Evolutionary conservation across 1,140 invertebrate species (phyloP), one percentile per base, ranked within the genome.

Genomic region (Meteorus sp.): DNA sequence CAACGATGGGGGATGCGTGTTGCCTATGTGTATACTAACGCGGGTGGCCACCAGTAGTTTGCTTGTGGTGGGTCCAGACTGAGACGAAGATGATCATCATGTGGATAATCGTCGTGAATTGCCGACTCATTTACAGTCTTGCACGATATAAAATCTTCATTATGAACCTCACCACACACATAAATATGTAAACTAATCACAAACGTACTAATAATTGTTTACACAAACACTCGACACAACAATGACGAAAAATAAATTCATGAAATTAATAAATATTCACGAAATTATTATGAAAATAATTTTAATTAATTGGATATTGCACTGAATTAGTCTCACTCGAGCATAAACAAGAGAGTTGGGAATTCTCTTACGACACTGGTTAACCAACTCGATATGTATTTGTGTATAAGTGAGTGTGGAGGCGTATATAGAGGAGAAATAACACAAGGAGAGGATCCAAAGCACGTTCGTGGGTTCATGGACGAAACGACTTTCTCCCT

Each of bases 401-500:
- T n/a, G n/a, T n/a, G n/a, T n/a, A n/a, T n/a, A n/a, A n/a, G n/a
- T n/a, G n/a, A n/a, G n/a, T 45, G 25, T 56, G 25, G 43, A 45
- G 25, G 27, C 29, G 47, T 19, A 43, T n/a, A 39, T 15, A n/a
- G 31, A 35, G 11, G 37, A 35, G 8, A 35, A 22, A 22, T 22
- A 39, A 35, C 25, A 33, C 23, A 39, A 23, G 15, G 22, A 33
- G 37, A 35, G 39, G 47, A 17, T 31, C 45, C 48, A 35, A 52
- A 15, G 27, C 48, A 59, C 48, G 56, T 59, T 59, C 37, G 37
- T 52, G 37, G 56, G 35, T 59, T 59, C 56, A 59, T 20, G 56
- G 56, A 59, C 56, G 37, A 59, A 59, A 59, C 56, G 47, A 51
- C 48, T 50, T 59, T 50, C 48, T 50, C 56, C 56, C 56, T 57